phyloP scores from a whole-genome alignment of 2,113 vertebrate genomes.

The Ploceus nigricollis region DNA sequence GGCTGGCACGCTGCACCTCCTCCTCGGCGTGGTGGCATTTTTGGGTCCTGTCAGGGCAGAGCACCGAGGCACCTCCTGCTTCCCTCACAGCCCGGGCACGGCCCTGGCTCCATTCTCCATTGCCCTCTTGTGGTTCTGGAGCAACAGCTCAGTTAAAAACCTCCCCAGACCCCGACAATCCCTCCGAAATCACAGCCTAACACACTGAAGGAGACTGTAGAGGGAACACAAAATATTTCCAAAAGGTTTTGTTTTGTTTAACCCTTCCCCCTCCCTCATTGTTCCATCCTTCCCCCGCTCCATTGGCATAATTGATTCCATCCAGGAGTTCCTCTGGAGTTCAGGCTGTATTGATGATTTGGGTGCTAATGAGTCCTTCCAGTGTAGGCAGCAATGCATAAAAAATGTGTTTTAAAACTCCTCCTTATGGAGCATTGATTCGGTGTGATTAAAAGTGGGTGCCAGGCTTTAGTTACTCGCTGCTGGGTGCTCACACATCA shows the following conservation, averaged over 20 bases:
- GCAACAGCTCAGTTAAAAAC: not conserved
- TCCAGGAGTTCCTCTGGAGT: not conserved
- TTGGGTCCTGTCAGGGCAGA: not conserved
- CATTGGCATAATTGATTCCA: not conserved
- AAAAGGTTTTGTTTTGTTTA: not conserved
- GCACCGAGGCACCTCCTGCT: not conserved
- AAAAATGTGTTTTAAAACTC: not conserved
- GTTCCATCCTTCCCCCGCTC: not conserved
- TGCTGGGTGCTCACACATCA: not conserved
- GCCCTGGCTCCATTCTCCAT: slow-evolving; percentile 18
- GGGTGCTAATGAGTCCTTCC: not conserved
- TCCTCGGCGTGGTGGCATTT: accelerated
- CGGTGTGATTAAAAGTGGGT: not conserved
- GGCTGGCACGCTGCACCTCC: not conserved
- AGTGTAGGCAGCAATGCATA: not conserved
- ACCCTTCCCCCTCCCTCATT: not conserved
- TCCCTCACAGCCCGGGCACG: not conserved
- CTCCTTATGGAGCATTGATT: not conserved
- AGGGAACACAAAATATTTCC: not conserved
- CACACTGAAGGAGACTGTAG: not conserved
- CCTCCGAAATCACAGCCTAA: not conserved
- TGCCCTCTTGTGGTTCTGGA: slow-evolving; percentile 46
- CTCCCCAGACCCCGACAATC: not conserved
- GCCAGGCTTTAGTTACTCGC: not conserved
- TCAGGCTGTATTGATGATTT: slow-evolving; percentile 37